Conservation (phyloP, 2,797 vertebrate genomes). For the Hoplostethus mediterraneus region DNA sequence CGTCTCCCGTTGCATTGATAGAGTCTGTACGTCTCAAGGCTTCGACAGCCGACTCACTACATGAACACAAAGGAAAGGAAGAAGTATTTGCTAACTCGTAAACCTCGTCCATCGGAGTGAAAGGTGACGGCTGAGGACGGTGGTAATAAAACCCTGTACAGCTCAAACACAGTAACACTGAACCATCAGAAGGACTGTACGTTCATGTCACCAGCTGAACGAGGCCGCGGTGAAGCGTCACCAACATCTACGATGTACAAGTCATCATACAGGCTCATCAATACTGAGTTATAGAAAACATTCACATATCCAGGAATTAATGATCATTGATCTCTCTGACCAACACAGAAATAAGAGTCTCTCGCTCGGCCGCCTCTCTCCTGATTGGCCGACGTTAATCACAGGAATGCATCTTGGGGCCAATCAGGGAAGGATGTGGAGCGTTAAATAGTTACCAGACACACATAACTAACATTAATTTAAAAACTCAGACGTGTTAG, state of each 20-base stretch:
- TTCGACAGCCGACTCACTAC: conserved; percentile 39
- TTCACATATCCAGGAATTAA: conserved; percentile 55
- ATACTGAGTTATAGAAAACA: conserved; percentile 22
- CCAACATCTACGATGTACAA: background rate
- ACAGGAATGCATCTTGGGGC: conserved; percentile 52
- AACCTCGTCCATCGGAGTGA: background rate
- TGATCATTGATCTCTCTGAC: conserved; percentile 6
- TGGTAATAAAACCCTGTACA: background rate
- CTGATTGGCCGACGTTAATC: conserved; percentile 47
- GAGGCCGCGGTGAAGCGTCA: background rate
- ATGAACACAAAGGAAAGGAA: conserved; percentile 38
- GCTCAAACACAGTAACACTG: conserved; percentile 1
- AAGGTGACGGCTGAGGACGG: conserved; percentile 14
- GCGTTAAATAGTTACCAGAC: conserved; percentile 35
- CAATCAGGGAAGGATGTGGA: conserved; percentile 42
- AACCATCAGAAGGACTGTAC: background rate
- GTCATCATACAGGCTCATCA: background rate
- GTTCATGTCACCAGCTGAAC: background rate
- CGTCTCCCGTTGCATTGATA: conserved; percentile 66
- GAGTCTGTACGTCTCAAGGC: conserved; percentile 66
- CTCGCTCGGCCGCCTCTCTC: conserved; percentile 4
- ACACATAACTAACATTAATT: conserved; percentile 13
- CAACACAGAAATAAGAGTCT: background rate
- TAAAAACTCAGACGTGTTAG: conserved; percentile 20
- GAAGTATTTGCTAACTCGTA: conserved; percentile 17